Base-by-base conservation (phyloP, 2,113 vertebrate species). In the Anoplopoma fimbria region DNA sequence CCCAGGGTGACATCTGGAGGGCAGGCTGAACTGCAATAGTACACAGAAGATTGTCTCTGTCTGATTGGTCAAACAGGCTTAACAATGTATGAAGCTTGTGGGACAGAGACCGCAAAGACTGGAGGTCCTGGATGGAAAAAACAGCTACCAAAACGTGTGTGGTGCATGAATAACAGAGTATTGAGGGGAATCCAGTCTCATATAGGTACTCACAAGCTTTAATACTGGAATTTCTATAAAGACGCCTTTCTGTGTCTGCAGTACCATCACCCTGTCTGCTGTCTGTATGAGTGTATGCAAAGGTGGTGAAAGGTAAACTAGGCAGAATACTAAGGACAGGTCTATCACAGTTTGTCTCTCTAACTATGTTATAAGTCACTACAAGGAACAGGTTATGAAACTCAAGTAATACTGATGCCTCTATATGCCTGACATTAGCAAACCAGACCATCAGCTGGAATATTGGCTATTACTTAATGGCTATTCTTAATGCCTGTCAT, bases 1-100 rank as follows among this genome's bases (percentile, higher is more conserved):
- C 4, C 3, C 53, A 25, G 40, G 60, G 60, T 42, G 76, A 75
- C 25, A 42, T 57, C 34, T 42, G 58, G 34, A 85, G 64, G 73
- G 76, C 79, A 38, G 60, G 53, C 33, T 19, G 58, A 47, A 27
- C 29, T 29, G 73, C 0, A 71, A 65, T 9, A 23, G 51, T 1
- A 17, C 82, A 5, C 49, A 73, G 79, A 57, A 29, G 40, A 78
- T 1, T 40, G 25, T 77, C 29, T 57, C 55, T 49, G 33, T 45
- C 55, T 45, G 53, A 78, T 21, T 19, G 17, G 51, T 0, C 4
- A 27, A 68, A 8, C 33, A 33, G 21, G 25, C 17, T 62, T 19
- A 47, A 79, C 69, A 69, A 74, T 6, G n/a, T 31, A 33, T 29
- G n/a, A 36, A 25, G 42, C 40, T 79, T 58, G 9, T 10, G 6